These are phyloP conservation scores for Scophthalmus maximus DNA, from an alignment of 2,113 vertebrate genomes.

Conservation along the genomic window DNA sequence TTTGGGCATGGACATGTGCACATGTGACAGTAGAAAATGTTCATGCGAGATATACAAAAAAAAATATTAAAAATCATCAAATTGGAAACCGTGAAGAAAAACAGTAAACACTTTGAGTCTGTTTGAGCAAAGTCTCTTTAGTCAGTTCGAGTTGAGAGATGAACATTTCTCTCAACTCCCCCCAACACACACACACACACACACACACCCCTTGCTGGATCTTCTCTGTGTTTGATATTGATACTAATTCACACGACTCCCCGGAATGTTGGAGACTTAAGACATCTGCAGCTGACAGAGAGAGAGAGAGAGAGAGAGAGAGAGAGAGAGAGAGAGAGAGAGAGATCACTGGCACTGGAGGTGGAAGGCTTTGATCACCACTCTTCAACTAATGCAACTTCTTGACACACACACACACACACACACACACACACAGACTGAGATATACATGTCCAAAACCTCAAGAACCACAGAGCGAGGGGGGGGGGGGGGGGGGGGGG, in stretches of 20 bases:
- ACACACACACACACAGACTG: conserved; percentile 21
- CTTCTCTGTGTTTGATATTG: conserved; percentile 42
- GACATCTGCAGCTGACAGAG: conserved; percentile 39
- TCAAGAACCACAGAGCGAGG: conserved; percentile 42
- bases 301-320: conserved; percentile 24
- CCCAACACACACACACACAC: too few relatives aligned
- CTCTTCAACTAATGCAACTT: conserved; percentile 52
- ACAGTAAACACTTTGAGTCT: neutral
- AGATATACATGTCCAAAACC: conserved; percentile 35
- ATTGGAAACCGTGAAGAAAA: neutral
- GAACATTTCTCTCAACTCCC: conserved; percentile 32
- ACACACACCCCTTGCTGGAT: too few relatives aligned
- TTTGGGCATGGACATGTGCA: too few relatives aligned
- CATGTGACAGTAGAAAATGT: too few relatives aligned
- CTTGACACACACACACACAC: conserved; percentile 32
- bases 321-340: conserved; percentile 38
- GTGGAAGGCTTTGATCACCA: conserved; percentile 77
- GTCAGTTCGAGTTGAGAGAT: conserved; percentile 34
- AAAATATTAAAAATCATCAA: neutral
- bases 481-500: conserved; percentile 25
- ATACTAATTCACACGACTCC: conserved; percentile 49
- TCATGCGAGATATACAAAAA: too few relatives aligned
- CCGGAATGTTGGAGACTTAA: conserved; percentile 37
- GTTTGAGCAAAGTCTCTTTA: conserved; percentile 24
- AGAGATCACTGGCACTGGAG: conserved; percentile 69